Evolutionary conservation across 2,888 invertebrate genomes (phyloP).

Genomic region (Melanostoma mellinum): DNA sequence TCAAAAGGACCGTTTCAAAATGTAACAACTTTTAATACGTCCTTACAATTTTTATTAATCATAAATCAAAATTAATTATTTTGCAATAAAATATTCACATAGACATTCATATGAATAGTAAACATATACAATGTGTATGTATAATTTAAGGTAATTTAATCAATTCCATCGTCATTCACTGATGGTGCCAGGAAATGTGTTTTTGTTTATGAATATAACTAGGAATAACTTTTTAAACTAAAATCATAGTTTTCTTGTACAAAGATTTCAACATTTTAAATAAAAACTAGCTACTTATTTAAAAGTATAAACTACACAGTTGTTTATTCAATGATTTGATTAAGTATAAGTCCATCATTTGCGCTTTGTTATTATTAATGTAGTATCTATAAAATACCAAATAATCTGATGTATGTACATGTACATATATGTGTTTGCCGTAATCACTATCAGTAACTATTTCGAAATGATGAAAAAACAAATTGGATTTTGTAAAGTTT

Average conservation of each 20-base stretch:
- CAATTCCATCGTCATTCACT: no score
- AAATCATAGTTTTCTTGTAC: background rate
- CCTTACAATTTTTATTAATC: no score
- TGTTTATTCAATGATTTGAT: background rate
- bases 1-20: no score
- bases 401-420: background rate
- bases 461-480: no score
- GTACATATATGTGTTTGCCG: background rate
- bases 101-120: no score
- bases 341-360: slow-evolving; percentile 52
- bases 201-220: background rate
- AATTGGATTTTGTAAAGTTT: background rate
- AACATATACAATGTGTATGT: no score
- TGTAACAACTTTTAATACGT: no score
- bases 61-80: no score
- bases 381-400: background rate
- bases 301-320: background rate
- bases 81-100: no score
- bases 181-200: background rate
- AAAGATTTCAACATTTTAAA: background rate
- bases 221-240: background rate
- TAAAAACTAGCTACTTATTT: slow-evolving; percentile 1
- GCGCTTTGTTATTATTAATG: slow-evolving; percentile 46
- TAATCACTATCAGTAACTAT: no score
- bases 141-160: no score